A percentile compares a stretch with the other conserved stretches of the same genome.
Evolutionary conservation across 64 coral and sea anemone species (phyloP).

Genomic region (Montipora foliosa): DNA sequence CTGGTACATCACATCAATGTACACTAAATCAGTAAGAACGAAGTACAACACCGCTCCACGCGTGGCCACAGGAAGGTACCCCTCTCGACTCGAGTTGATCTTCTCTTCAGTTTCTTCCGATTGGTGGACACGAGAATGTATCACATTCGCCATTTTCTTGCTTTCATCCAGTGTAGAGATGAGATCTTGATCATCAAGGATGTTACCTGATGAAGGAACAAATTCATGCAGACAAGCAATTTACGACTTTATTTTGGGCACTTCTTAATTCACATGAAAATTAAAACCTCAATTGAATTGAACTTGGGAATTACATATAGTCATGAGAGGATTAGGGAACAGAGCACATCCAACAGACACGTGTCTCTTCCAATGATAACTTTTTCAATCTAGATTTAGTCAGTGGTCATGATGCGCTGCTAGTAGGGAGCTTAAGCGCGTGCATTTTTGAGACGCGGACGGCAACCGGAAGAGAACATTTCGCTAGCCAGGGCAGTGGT

Average conservation of each 20-base stretch:
- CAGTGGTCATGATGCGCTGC: too few species aligned
- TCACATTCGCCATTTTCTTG: conserved; percentile 88
- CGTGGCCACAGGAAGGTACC: conserved; percentile 86
- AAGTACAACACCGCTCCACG: conserved; percentile 95
- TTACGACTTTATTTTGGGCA: not conserved
- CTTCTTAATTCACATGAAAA: not conserved
- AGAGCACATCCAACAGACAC: too few species aligned
- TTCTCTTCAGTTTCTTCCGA: conserved; percentile 93
- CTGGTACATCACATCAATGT: conserved; percentile 96
- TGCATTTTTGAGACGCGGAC: too few species aligned
- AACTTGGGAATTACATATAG: too few species aligned
- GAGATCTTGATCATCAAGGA: conserved; percentile 96
- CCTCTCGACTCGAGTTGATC: conserved; percentile 86
- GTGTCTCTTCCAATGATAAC: too few species aligned
- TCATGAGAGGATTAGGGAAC: too few species aligned
- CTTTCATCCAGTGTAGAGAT: conserved; percentile 93
- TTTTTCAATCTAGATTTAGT: too few species aligned
- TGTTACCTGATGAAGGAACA: conserved; percentile 50
- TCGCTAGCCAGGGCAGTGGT: too few species aligned
- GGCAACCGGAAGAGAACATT: too few species aligned
- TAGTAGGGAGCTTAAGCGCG: too few species aligned
- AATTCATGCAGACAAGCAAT: not conserved
- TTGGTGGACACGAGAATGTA: conserved; percentile 85
- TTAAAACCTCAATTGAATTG: too few species aligned
- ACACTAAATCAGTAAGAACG: conserved; percentile 80